A percentile compares a stretch with the other conserved stretches of the same genome.
These are phyloP conservation scores for Drosophila paranaensis DNA, from an alignment of 2,888 invertebrate genomes.

Conservation along the genomic window DNA sequence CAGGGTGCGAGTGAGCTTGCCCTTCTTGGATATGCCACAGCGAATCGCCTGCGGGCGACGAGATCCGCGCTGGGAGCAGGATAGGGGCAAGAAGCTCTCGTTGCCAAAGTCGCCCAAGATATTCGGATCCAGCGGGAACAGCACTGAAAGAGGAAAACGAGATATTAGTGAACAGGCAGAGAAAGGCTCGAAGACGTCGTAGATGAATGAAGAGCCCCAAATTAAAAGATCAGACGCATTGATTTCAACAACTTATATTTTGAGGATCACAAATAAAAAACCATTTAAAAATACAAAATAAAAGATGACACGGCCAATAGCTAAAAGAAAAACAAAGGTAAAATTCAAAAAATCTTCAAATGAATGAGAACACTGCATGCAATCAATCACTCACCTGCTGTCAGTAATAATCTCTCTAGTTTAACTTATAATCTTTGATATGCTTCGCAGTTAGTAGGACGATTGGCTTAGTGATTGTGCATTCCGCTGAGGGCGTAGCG, in stretches of 20 bases:
- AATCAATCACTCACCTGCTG: neutral
- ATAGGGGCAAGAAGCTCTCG: slow-evolving; percentile 61
- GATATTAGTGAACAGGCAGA: neutral
- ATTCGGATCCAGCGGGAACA: slow-evolving; percentile 34
- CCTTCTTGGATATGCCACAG: slow-evolving; percentile 18
- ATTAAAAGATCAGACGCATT: neutral
- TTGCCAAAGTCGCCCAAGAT: slow-evolving; percentile 57
- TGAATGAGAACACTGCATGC: no score
- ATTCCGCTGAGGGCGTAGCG: slow-evolving; percentile 80
- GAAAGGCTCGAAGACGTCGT: no score
- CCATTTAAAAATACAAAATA: neutral
- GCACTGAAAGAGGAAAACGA: slow-evolving; percentile 35
- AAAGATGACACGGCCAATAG: neutral
- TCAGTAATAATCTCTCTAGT: neutral
- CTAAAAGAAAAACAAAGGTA: slow-evolving; percentile 9
- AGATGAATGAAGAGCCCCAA: neutral
- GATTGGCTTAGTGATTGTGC: slow-evolving; percentile 80
- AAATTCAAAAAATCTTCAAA: no score
- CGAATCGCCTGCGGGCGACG: slow-evolving; percentile 23
- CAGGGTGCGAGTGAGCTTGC: slow-evolving; percentile 45
- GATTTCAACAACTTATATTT: slow-evolving; percentile 14
- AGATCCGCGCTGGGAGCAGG: neutral
- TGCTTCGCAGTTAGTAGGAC: slow-evolving; percentile 3
- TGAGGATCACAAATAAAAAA: neutral
- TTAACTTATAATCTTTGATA: neutral